These are phyloP conservation scores for Pyrochroa serraticornis DNA, from an alignment of 2,888 invertebrate species.

Conservation along the genomic window DNA sequence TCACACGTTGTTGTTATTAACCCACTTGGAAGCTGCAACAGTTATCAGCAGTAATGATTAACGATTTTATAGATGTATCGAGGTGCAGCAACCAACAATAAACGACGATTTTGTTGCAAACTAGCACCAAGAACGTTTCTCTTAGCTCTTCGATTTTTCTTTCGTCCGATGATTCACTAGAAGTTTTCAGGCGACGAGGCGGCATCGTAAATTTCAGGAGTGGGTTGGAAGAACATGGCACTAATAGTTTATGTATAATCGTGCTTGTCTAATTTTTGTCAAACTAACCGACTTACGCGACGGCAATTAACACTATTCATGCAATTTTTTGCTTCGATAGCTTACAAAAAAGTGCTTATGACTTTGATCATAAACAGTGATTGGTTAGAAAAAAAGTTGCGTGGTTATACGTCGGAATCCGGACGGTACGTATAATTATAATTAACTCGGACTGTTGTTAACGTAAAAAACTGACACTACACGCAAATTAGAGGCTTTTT, in stretches of 20 bases:
- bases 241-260: constrained; percentile 12
- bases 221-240: constrained; percentile 2
- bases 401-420: not conserved
- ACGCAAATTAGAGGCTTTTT: not conserved
- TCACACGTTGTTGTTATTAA: no score
- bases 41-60: no score
- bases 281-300: constrained; percentile 4
- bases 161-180: no score
- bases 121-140: no score
- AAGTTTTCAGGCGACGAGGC: no score
- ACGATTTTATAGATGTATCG: no score
- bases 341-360: not conserved
- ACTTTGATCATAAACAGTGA: not conserved
- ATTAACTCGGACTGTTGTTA: constrained; percentile 5
- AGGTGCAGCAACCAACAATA: no score
- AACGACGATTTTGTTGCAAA: no score
- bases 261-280: constrained; percentile 13
- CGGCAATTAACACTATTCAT: constrained; percentile 4
- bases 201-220: constrained; percentile 10
- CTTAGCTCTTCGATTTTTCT: no score
- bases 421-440: not conserved
- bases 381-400: not conserved
- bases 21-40: no score
- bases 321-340: not conserved
- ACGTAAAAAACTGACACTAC: not conserved